Percentiles rank a stretch among this genome's conserved stretches.
Evolutionary conservation across 2,113 vertebrate species (phyloP).

Genomic region (Atherinomorus stipes): DNA sequence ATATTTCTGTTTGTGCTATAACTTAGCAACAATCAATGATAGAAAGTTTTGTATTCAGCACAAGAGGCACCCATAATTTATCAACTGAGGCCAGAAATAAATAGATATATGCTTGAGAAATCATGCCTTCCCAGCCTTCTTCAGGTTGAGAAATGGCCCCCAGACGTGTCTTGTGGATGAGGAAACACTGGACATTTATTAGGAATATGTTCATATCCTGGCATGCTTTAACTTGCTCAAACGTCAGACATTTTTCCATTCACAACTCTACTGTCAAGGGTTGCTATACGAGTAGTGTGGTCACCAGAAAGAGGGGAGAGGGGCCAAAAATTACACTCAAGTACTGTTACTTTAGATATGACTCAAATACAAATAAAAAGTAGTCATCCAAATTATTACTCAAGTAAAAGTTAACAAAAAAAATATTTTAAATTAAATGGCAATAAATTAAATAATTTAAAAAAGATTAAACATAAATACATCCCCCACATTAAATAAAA

Average conservation of each 20-base stretch:
- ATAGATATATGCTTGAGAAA: conserved; percentile 62
- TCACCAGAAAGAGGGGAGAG: no score
- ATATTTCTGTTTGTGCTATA: conserved; percentile 31
- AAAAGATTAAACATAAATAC: no score
- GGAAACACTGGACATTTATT: conserved; percentile 55
- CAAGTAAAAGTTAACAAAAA: no score
- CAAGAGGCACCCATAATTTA: conserved; percentile 47
- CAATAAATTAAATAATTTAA: no score
- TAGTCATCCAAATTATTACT: no score
- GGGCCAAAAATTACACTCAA: no score
- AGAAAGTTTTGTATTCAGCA: conserved; percentile 51
- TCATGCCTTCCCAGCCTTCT: conserved; percentile 42
- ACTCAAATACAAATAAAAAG: no score
- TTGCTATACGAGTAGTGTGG: conserved; percentile 1
- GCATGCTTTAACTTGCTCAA: conserved; percentile 40
- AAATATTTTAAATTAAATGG: no score
- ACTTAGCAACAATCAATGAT: conserved; percentile 42
- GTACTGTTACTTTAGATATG: no score
- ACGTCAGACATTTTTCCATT: conserved; percentile 4
- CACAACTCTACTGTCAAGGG: conserved; percentile 7
- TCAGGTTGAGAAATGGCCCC: conserved; percentile 24
- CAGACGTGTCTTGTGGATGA: conserved; percentile 19
- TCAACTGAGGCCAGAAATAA: conserved; percentile 30
- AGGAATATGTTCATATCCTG: not conserved
- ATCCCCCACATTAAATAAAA: no score